A percentile compares a stretch with the other conserved stretches of the same genome.
phyloP scores from a whole-genome alignment of 1,140 invertebrate genomes.

The Pteromalus puparum region DNA sequence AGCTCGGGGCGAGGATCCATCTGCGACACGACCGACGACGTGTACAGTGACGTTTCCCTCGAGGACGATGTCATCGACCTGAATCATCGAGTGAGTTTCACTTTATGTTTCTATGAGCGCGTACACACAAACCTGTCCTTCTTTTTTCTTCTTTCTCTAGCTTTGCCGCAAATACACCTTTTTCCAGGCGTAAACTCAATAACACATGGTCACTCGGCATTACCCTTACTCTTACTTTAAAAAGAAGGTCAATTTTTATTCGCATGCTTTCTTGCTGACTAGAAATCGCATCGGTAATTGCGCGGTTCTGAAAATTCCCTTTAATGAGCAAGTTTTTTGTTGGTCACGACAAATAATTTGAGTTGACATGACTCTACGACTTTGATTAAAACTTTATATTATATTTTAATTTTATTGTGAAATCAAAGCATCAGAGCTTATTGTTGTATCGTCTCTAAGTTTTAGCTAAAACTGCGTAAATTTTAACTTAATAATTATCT shows the following conservation, averaged over 20 bases:
- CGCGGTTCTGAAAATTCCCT: background rate
- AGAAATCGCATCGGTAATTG: background rate
- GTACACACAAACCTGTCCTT: slow-evolving; percentile 8
- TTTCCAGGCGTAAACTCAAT: slow-evolving; percentile 18
- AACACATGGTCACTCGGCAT: background rate
- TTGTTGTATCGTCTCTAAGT: no score
- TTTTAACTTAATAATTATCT: no score
- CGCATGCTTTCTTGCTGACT: background rate
- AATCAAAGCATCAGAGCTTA: no score
- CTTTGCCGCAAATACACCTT: background rate
- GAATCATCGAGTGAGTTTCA: slow-evolving; percentile 86
- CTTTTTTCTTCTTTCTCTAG: slow-evolving; percentile 13
- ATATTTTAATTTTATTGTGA: no score
- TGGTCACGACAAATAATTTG: background rate
- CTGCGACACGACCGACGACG: slow-evolving; percentile 92
- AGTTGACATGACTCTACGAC: background rate
- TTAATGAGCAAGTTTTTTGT: background rate
- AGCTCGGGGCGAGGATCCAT: slow-evolving; percentile 91
- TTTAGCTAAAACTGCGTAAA: no score
- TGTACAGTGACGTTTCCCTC: slow-evolving; percentile 92
- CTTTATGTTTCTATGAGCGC: slow-evolving; percentile 34
- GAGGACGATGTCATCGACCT: slow-evolving; percentile 94
- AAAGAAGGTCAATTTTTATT: slow-evolving; percentile 34
- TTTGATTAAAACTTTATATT: background rate
- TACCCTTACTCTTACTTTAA: background rate